A percentile compares a stretch with the other conserved stretches of the same genome.
phyloP scores from a whole-genome alignment of 1,140 invertebrate genomes.

The Diachasmimorpha longicaudata region DNA sequence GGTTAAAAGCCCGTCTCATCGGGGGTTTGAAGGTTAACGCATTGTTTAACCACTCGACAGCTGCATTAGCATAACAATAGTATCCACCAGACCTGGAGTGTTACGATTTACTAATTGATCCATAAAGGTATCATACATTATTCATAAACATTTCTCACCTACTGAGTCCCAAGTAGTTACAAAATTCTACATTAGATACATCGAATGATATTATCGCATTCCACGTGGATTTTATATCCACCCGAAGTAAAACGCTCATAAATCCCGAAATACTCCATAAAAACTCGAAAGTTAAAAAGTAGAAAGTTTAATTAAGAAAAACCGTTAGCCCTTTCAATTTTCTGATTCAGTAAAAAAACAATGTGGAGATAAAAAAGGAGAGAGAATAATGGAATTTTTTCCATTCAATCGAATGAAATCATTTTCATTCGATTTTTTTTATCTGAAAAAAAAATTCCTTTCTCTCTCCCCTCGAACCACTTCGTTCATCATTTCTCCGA shows the following conservation, averaged over 20 bases:
- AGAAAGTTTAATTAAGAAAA: too few species aligned
- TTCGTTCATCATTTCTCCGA: neutral
- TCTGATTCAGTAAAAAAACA: too few species aligned
- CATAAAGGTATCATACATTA: slow-evolving; percentile 44
- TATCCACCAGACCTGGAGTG: slow-evolving; percentile 22
- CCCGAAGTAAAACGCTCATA: too few species aligned
- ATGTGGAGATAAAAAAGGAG: too few species aligned
- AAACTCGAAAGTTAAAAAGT: too few species aligned
- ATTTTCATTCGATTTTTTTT: neutral
- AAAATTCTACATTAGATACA: neutral
- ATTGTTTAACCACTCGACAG: slow-evolving; percentile 29
- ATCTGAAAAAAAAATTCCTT: neutral
- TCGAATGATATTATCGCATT: too few species aligned
- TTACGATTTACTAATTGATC: slow-evolving; percentile 46
- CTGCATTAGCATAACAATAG: slow-evolving; percentile 43
- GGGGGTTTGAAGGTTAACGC: slow-evolving; percentile 25
- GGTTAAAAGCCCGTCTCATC: slow-evolving; percentile 39
- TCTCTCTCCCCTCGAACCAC: neutral
- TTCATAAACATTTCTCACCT: slow-evolving; percentile 31
- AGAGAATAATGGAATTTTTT: too few species aligned
- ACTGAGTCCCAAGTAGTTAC: neutral
- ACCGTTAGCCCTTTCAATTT: too few species aligned
- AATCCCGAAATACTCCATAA: too few species aligned
- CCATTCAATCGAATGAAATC: too few species aligned
- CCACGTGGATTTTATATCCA: too few species aligned